A percentile compares a stretch with the other conserved stretches of the same genome.
Evolutionary conservation across 2,888 invertebrate species (phyloP).

Genomic region (Hydrotaea cyrtoneurina): DNA sequence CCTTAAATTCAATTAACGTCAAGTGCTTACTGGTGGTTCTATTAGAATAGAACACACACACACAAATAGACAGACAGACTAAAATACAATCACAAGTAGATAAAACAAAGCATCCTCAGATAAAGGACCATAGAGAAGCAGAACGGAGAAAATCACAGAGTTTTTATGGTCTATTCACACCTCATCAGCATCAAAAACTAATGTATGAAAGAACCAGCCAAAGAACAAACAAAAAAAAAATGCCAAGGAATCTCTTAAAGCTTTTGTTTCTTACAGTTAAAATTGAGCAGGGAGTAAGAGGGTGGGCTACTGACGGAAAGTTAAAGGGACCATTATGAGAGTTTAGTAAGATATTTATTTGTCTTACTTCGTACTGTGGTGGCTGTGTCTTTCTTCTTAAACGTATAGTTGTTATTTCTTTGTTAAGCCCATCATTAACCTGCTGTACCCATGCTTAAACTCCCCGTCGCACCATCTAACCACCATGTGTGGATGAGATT

Average conservation of each 20-base stretch:
- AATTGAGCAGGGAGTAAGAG: not conserved
- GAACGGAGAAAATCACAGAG: slow-evolving; percentile 42
- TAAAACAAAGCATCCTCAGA: slow-evolving; percentile 18
- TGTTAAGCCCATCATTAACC: slow-evolving; percentile 33
- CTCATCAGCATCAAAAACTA: slow-evolving; percentile 72
- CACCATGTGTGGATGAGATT: not conserved
- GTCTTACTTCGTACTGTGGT: slow-evolving; percentile 2
- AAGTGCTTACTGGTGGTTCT: slow-evolving; percentile 72
- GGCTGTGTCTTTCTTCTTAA: too few relatives aligned
- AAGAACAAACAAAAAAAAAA: slow-evolving; percentile 32
- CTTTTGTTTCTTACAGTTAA: not conserved
- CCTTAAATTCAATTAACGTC: slow-evolving; percentile 80
- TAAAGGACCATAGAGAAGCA: not conserved
- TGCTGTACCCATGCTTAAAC: not conserved
- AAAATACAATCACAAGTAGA: slow-evolving; percentile 7
- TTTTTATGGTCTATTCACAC: slow-evolving; percentile 75
- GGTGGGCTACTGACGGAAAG: not conserved
- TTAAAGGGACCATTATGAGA: slow-evolving; percentile 7
- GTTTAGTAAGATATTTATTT: slow-evolving; percentile 14
- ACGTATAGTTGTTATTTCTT: not conserved
- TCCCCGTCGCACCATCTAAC: too few relatives aligned
- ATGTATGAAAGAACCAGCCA: slow-evolving; percentile 48
- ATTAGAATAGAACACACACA: slow-evolving; percentile 27
- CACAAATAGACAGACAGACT: not conserved
- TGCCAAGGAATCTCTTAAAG: not conserved